A percentile compares a stretch with the other conserved stretches of the same genome.
phyloP scores from a whole-genome alignment of 2,113 vertebrate genomes.

The Pyrgilauda ruficollis region DNA sequence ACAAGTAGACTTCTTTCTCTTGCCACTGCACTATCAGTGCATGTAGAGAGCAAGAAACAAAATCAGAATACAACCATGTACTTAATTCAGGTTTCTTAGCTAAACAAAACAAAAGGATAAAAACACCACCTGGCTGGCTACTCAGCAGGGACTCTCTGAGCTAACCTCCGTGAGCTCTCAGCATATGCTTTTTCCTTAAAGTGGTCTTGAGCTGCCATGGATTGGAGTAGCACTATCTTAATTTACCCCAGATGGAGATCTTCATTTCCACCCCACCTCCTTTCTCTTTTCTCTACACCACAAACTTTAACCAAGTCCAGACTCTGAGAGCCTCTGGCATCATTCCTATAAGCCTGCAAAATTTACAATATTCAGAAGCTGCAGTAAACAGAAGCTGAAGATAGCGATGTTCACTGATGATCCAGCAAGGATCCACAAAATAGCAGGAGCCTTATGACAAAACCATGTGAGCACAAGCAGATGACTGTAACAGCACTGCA shows the following conservation, averaged over 20 bases:
- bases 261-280: background rate
- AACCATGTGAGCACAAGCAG: slow-evolving; percentile 41
- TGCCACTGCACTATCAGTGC: background rate
- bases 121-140: background rate
- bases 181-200: background rate
- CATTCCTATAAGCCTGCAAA: background rate
- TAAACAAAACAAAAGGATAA: background rate
- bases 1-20: background rate
- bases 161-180: background rate
- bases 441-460: slow-evolving; percentile 38
- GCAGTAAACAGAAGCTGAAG: slow-evolving; percentile 3
- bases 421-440: background rate
- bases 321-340: background rate
- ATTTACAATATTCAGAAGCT: slow-evolving; percentile 13
- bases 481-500: slow-evolving; percentile 8
- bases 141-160: background rate
- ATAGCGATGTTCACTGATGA: background rate
- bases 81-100: background rate
- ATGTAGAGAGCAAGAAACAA: background rate
- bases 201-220: background rate
- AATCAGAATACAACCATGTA: background rate
- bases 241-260: slow-evolving; percentile 24
- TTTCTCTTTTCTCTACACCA: background rate
- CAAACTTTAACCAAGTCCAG: slow-evolving; percentile 32
- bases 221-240: background rate